Conservation (phyloP, 2,113 vertebrate genomes). For the Cinclus mexicanus region DNA sequence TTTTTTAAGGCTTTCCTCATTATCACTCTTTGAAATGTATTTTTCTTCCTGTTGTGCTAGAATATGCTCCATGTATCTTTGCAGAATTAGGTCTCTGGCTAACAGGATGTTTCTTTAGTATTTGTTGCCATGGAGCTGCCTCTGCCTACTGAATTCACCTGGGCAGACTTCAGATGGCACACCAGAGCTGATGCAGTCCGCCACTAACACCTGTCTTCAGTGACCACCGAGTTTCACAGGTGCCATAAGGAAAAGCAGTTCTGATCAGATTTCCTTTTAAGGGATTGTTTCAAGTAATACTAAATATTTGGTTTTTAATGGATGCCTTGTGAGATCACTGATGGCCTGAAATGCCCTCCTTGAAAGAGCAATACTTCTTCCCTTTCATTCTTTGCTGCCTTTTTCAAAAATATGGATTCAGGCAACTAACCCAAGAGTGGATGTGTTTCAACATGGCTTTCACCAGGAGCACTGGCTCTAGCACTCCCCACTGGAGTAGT, state of each 20-base stretch:
- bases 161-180: not conserved
- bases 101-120: not conserved
- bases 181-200: not conserved
- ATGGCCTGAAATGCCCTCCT: not conserved
- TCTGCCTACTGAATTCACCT: slow-evolving; percentile 36
- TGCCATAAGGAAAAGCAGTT: not conserved
- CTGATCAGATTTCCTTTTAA: not conserved
- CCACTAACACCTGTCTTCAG: not conserved
- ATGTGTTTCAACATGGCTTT: not conserved
- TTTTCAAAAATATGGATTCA: not conserved
- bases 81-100: slow-evolving; percentile 11
- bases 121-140: slow-evolving; percentile 55
- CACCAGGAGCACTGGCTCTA: not conserved
- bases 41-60: not conserved
- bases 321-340: not conserved
- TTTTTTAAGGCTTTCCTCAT: not conserved
- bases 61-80: not conserved
- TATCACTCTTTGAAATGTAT: not conserved
- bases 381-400: not conserved
- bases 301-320: not conserved
- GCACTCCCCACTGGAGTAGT: not conserved
- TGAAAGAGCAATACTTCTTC: not conserved
- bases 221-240: not conserved
- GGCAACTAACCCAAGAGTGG: not conserved
- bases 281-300: not conserved